phyloP scores from a whole-genome alignment of 2,888 invertebrate genomes.

The Coelopa pilipes region DNA sequence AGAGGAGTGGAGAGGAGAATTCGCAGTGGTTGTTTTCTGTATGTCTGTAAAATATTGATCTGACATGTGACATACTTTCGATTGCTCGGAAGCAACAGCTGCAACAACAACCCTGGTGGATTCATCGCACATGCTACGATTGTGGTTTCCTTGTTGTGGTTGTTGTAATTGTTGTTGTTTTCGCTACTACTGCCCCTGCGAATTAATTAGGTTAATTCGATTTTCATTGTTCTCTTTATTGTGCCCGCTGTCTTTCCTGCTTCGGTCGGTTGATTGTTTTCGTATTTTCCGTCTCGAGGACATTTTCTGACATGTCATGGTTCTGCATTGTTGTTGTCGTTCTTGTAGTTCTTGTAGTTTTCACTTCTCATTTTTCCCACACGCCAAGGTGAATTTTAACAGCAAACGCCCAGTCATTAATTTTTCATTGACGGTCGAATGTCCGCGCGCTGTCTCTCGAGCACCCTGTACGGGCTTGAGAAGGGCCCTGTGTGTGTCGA shows the following conservation, averaged over 20 bases:
- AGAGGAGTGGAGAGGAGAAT: no score
- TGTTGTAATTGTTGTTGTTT: not conserved
- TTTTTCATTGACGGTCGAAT: no score
- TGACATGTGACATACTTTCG: slow-evolving; percentile 28
- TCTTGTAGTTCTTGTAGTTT: not conserved
- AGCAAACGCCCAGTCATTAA: not conserved
- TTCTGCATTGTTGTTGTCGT: not conserved
- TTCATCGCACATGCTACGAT: slow-evolving; percentile 3
- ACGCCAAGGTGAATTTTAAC: not conserved
- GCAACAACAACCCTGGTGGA: slow-evolving; percentile 44
- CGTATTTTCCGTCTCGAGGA: slow-evolving; percentile 22
- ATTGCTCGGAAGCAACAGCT: not conserved
- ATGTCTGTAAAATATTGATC: slow-evolving; percentile 7
- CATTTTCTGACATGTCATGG: slow-evolving; percentile 12
- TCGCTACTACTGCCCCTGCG: slow-evolving; percentile 12
- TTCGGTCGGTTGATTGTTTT: not conserved
- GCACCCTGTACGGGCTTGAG: no score
- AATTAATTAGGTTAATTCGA: slow-evolving; percentile 44
- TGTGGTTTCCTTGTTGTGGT: no score
- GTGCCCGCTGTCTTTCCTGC: not conserved
- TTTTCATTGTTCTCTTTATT: slow-evolving; percentile 36
- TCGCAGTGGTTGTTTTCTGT: not conserved
- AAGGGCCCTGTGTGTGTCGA: no score
- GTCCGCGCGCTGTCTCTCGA: no score
- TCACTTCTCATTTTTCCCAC: not conserved